These are phyloP conservation scores for Phylloscopus trochiloides DNA, from an alignment of 2,113 vertebrate species.

Conservation along the genomic window DNA sequence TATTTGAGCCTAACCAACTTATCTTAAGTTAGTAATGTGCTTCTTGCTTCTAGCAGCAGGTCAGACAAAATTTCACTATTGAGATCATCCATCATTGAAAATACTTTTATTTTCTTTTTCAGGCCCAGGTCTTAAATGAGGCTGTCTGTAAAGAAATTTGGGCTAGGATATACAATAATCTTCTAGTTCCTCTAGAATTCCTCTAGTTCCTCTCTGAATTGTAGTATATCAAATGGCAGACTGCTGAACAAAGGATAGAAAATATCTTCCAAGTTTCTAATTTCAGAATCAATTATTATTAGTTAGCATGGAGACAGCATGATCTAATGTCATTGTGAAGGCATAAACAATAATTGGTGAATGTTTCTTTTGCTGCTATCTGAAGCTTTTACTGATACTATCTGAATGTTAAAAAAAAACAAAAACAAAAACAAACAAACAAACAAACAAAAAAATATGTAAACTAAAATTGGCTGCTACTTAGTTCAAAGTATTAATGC, in stretches of 20 bases:
- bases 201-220: background rate
- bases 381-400: background rate
- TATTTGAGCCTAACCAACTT: slow-evolving; percentile 2
- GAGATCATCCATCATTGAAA: slow-evolving; percentile 18
- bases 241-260: background rate
- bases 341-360: background rate
- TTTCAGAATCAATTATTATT: background rate
- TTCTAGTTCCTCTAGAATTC: background rate
- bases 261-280: background rate
- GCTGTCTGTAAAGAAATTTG: background rate
- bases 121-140: background rate
- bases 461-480: background rate
- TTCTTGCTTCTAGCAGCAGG: background rate
- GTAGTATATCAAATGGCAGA: background rate
- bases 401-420: background rate
- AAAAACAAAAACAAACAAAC: too few relatives aligned
- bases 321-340: background rate
- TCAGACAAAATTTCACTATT: background rate
- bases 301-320: background rate
- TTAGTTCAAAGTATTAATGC: background rate
- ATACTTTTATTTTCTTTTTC: background rate
- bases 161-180: background rate
- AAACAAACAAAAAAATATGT: background rate
- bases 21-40: background rate
- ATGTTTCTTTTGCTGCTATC: background rate